These are phyloP conservation scores for Sialis fuliginosa DNA, from an alignment of 2,888 invertebrate species.

Conservation along the genomic window DNA sequence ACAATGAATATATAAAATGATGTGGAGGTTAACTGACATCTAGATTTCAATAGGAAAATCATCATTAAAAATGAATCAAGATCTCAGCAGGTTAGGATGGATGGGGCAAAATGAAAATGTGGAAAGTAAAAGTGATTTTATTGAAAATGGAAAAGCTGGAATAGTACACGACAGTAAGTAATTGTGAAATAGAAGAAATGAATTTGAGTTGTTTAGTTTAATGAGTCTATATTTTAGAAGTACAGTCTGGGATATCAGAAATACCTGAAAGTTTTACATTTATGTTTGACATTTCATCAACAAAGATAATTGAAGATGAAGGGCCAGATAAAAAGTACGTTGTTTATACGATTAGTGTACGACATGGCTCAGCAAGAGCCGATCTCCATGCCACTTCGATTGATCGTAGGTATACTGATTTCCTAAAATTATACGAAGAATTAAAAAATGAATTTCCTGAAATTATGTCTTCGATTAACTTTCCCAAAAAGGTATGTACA, in stretches of 20 bases:
- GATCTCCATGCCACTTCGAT: slow-evolving; percentile 40
- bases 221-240: too few relatives aligned
- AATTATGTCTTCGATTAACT: slow-evolving; percentile 32
- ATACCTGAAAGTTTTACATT: slow-evolving; percentile 21
- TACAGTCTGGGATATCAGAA: too few relatives aligned
- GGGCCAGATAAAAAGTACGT: slow-evolving; percentile 50
- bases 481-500: slow-evolving; percentile 46
- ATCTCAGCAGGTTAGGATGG: slow-evolving; percentile 4
- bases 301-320: slow-evolving; percentile 40
- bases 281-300: slow-evolving; percentile 46
- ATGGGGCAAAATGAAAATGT: background rate
- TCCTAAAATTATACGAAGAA: slow-evolving; percentile 41
- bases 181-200: background rate
- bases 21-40: background rate
- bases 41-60: background rate
- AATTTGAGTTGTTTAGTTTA: too few relatives aligned
- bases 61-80: slow-evolving; percentile 3
- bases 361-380: slow-evolving; percentile 34
- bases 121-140: background rate
- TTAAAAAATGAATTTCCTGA: slow-evolving; percentile 39
- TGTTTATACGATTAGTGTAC: slow-evolving; percentile 45
- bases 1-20: too few relatives aligned
- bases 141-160: background rate
- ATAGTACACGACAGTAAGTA: background rate
- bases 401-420: slow-evolving; percentile 55